Percentiles rank a stretch among this genome's conserved stretches.
Evolutionary conservation across 2,113 vertebrate species (phyloP).

Genomic region (Panurus biarmicus): DNA sequence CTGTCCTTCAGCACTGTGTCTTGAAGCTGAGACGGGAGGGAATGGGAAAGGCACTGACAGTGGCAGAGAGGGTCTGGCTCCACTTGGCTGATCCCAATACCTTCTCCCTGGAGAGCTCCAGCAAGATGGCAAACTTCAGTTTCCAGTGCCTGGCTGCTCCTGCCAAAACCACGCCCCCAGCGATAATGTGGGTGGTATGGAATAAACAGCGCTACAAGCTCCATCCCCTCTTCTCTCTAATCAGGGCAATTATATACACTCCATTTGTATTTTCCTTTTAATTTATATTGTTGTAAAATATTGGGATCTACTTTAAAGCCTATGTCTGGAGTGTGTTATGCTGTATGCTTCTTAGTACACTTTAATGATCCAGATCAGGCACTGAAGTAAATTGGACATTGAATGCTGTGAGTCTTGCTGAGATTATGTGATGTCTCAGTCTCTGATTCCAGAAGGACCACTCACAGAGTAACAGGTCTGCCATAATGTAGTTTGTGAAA

Average conservation of each 20-base stretch:
- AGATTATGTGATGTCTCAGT: neutral
- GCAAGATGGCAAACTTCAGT: neutral
- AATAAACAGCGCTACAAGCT: neutral
- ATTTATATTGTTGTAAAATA: neutral
- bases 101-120: neutral
- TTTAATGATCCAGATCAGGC: neutral
- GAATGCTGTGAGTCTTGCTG: neutral
- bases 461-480: neutral
- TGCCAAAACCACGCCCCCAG: accelerated
- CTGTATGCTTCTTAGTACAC: neutral
- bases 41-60: neutral
- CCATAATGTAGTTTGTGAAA: neutral
- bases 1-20: neutral
- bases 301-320: neutral
- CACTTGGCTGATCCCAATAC: neutral
- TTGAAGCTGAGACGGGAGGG: accelerated
- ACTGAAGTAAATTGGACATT: neutral
- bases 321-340: neutral
- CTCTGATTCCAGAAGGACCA: neutral
- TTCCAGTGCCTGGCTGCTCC: neutral
- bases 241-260: neutral
- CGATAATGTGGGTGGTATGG: neutral
- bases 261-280: neutral
- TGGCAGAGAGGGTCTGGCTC: accelerated
- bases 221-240: neutral